Conservation (phyloP, 2,797 vertebrate species). For the Cynodonichthys magdalenae region DNA sequence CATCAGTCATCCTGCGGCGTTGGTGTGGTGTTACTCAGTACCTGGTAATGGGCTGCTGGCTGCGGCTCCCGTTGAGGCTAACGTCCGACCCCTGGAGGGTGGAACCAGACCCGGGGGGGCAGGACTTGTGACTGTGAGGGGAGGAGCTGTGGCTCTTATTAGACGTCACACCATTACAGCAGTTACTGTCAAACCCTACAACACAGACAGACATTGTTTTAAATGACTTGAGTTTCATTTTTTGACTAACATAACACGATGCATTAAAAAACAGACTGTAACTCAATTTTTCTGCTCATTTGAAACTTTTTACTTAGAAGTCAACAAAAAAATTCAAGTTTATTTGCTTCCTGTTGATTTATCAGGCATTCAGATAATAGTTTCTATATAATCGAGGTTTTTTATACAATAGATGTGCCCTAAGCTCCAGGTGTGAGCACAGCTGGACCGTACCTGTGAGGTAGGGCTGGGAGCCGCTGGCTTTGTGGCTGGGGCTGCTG, state of each 20-base stretch:
- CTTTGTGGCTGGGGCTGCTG: slow-evolving; percentile 91
- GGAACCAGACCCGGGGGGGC: slow-evolving; percentile 84
- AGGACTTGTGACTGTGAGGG: slow-evolving; percentile 93
- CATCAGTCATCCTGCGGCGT: not conserved
- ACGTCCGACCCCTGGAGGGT: slow-evolving; percentile 87
- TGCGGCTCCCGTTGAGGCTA: slow-evolving; percentile 91
- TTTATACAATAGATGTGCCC: not conserved
- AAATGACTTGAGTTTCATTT: no score
- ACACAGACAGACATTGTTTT: not conserved
- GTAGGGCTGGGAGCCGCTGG: slow-evolving; percentile 86
- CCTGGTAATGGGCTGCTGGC: slow-evolving; percentile 89
- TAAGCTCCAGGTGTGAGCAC: not conserved
- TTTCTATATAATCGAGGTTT: no score
- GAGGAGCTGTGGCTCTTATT: slow-evolving; percentile 89
- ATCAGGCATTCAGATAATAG: no score
- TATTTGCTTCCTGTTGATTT: no score
- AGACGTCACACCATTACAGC: slow-evolving; percentile 96
- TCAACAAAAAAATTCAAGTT: no score
- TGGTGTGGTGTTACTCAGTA: slow-evolving; percentile 46
- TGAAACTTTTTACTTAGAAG: no score
- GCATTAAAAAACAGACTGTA: no score
- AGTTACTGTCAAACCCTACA: slow-evolving; percentile 93
- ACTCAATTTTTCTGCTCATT: no score
- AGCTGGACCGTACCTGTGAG: slow-evolving; percentile 73
- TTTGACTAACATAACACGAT: no score